Percentiles rank a stretch among this genome's conserved stretches.
Evolutionary conservation across 2,113 vertebrate genomes (phyloP).

Genomic region (Lophochroa leadbeateri): DNA sequence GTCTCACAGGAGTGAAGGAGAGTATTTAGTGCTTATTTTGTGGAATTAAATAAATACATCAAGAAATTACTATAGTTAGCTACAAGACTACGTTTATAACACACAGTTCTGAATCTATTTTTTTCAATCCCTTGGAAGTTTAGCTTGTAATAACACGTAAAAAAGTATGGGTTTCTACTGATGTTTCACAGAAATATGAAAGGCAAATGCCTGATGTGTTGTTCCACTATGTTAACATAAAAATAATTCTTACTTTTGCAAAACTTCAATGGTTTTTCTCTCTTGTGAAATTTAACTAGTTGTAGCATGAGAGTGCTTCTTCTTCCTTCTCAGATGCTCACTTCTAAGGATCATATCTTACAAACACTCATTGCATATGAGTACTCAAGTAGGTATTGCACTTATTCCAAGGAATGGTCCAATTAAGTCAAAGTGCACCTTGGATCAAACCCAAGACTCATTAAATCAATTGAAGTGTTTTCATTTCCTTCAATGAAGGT

Average conservation of each 20-base stretch:
- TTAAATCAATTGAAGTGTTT: slow-evolving; percentile 17
- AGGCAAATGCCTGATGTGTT: background rate
- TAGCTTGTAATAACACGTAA: background rate
- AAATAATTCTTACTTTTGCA: background rate
- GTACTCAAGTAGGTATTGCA: background rate
- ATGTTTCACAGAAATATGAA: background rate
- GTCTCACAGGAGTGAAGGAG: background rate
- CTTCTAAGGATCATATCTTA: background rate
- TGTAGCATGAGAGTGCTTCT: background rate
- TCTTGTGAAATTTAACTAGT: background rate
- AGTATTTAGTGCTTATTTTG: background rate
- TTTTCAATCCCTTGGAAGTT: background rate
- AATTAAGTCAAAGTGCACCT: slow-evolving; percentile 13
- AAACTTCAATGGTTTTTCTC: background rate
- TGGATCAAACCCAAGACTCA: background rate
- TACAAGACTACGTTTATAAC: background rate
- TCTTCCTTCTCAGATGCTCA: background rate
- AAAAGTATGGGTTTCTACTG: background rate
- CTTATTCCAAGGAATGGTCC: background rate
- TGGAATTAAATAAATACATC: background rate
- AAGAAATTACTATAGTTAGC: background rate
- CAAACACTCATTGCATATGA: background rate
- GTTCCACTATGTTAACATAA: background rate
- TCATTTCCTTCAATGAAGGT: background rate
- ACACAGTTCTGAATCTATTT: background rate